phyloP scores from a whole-genome alignment of 1,140 invertebrate species.

The Drosophila prosaltans region DNA sequence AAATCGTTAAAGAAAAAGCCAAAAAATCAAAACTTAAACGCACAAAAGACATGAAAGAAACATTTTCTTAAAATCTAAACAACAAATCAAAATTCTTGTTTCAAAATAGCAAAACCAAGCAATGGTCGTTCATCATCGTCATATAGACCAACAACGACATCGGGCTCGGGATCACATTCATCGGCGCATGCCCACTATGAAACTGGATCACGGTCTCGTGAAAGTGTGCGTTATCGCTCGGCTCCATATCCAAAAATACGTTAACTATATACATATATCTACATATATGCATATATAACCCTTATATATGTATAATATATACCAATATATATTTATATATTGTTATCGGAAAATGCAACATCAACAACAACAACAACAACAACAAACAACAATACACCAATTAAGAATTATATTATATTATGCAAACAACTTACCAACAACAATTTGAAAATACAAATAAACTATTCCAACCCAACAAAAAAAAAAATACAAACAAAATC shows the following conservation, averaged over 20 bases:
- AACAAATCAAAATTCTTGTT: conserved; percentile 75
- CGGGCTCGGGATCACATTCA: conserved; percentile 82
- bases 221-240: conserved; percentile 82
- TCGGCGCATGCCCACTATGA: conserved; percentile 75
- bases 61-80: conserved; percentile 68
- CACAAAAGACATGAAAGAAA: conserved; percentile 55
- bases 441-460: conserved; percentile 65
- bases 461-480: conserved; percentile 53
- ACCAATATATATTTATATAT: conserved; percentile 28
- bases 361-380: conserved; percentile 56
- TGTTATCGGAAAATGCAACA: conserved; percentile 29
- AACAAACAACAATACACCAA: conserved; percentile 65
- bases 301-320: conserved; percentile 15
- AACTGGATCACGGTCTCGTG: conserved; percentile 82
- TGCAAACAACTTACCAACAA: conserved; percentile 43
- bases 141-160: conserved; percentile 76
- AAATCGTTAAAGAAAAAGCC: conserved; percentile 24
- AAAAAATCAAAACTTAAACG: conserved; percentile 36
- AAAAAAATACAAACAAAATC: conserved; percentile 14
- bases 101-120: conserved; percentile 83
- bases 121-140: conserved; percentile 82
- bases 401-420: conserved; percentile 46
- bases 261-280: conserved; percentile 51
- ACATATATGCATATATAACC: conserved; percentile 36
- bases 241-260: conserved; percentile 83